Percentiles rank a stretch among this genome's conserved stretches.
These are phyloP conservation scores for Pheosia gnoma DNA, from an alignment of 2,888 invertebrate genomes.

Conservation along the genomic window DNA sequence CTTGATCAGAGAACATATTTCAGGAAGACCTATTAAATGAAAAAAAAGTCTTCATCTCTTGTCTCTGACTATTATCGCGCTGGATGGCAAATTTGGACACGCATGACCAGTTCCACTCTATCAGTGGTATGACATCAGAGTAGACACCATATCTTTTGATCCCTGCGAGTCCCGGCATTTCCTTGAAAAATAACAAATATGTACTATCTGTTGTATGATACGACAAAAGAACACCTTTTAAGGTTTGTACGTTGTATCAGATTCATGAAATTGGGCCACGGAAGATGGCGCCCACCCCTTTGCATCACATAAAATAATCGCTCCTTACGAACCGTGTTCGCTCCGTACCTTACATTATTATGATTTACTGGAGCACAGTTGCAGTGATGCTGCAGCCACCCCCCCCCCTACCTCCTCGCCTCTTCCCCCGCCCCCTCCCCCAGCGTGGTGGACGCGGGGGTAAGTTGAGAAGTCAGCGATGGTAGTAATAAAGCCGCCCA, in stretches of 20 bases:
- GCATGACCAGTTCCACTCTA: too few species aligned
- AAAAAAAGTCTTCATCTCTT: too few species aligned
- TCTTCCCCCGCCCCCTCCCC: conserved; percentile 15
- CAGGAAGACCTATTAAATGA: too few species aligned
- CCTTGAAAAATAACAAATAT: too few species aligned
- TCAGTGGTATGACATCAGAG: too few species aligned
- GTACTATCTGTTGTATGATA: not conserved
- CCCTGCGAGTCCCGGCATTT: too few species aligned
- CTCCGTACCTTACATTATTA: conserved; percentile 76
- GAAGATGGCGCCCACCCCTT: not conserved
- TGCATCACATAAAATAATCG: conserved; percentile 40
- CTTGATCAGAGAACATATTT: too few species aligned
- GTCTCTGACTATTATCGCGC: too few species aligned
- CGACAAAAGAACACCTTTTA: not conserved
- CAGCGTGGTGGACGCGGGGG: conserved; percentile 22
- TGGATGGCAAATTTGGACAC: too few species aligned
- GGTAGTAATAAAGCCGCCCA: conserved; percentile 81
- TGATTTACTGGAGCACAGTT: conserved; percentile 77
- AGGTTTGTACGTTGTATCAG: not conserved
- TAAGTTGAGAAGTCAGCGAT: conserved; percentile 64
- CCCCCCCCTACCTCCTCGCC: conserved; percentile 12
- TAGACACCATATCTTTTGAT: too few species aligned
- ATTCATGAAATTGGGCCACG: not conserved
- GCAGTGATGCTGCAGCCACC: conserved; percentile 67
- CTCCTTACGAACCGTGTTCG: conserved; percentile 49